Evolutionary conservation across 2,797 vertebrate species (phyloP).

Genomic region (Melanotaenia boesemani): DNA sequence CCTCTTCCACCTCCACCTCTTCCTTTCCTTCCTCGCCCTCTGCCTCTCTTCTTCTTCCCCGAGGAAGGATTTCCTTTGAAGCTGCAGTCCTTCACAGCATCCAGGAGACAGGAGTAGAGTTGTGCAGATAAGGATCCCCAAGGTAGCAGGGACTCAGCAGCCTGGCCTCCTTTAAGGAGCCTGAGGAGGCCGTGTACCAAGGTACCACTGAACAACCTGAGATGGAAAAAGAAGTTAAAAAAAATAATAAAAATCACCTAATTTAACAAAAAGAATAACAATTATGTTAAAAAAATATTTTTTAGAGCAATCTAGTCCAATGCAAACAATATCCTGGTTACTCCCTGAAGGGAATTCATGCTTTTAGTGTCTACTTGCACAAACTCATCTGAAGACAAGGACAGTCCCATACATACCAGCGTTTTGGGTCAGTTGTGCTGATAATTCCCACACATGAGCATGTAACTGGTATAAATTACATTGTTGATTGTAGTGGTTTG

Average conservation of each 20-base stretch:
- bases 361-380: neutral
- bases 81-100: constrained; percentile 59
- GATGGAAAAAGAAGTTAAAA: neutral
- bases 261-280: neutral
- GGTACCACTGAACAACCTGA: constrained; percentile 83
- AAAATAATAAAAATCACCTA: neutral
- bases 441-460: neutral
- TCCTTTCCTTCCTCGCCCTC: constrained; percentile 37
- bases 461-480: neutral
- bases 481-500: neutral
- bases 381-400: neutral
- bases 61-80: constrained; percentile 32
- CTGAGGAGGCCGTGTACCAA: constrained; percentile 78
- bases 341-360: neutral
- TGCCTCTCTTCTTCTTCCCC: constrained; percentile 41
- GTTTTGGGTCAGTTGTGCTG: neutral
- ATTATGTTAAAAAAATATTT: neutral
- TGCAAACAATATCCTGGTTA: neutral
- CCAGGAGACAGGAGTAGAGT: constrained; percentile 75
- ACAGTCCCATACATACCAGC: neutral
- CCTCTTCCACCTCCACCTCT: constrained; percentile 16
- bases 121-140: constrained; percentile 52
- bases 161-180: constrained; percentile 65
- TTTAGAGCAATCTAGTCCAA: neutral
- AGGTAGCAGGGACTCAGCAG: constrained; percentile 65